Conservation (phyloP, 2,113 vertebrate genomes). For the Cricetomys ansorgei region DNA sequence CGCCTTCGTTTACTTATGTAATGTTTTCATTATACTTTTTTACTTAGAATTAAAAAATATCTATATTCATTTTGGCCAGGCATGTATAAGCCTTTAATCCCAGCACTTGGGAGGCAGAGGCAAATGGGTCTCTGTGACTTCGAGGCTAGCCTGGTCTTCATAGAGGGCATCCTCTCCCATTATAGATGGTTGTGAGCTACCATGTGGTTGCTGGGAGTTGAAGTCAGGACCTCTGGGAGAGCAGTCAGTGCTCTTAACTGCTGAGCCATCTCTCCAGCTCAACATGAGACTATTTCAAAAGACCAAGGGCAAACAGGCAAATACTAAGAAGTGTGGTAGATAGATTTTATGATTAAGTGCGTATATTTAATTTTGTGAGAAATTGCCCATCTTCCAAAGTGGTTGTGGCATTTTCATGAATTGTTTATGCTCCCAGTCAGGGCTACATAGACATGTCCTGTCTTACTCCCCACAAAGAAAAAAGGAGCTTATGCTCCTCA, state of each 20-base stretch:
- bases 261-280: background rate
- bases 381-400: slow-evolving; percentile 2
- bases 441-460: background rate
- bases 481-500: background rate
- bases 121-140: background rate
- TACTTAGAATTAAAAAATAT: background rate
- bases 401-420: slow-evolving; percentile 19
- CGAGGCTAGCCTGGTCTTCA: background rate
- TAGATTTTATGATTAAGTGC: slow-evolving; percentile 21
- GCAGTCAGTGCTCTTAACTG: too few relatives aligned
- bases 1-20: slow-evolving; percentile 5
- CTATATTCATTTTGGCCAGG: background rate
- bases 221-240: too few relatives aligned
- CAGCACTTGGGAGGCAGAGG: background rate
- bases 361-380: slow-evolving; percentile 30
- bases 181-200: too few relatives aligned
- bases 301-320: background rate
- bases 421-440: background rate
- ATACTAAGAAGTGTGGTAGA: background rate
- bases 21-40: slow-evolving; percentile 5
- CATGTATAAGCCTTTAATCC: background rate
- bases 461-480: background rate
- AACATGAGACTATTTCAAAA: background rate
- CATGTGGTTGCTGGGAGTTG: too few relatives aligned
- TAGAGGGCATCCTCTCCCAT: too few relatives aligned